Conservation (phyloP, 2,888 invertebrate genomes). For the Apocheima hispidaria region DNA sequence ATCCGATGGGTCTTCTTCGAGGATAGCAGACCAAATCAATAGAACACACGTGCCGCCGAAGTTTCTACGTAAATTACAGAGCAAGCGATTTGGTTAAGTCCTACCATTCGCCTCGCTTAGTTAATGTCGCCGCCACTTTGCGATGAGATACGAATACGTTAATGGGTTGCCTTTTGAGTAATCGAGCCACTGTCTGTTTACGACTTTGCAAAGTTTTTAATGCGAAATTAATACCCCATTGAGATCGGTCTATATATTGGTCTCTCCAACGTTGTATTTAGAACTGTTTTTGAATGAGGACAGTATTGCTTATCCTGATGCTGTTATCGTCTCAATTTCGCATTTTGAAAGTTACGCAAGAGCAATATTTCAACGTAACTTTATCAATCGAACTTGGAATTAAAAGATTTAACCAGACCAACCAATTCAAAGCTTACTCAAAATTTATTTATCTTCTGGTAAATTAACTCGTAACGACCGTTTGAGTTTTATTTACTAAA, state of each 20-base stretch:
- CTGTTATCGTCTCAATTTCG: conserved; percentile 21
- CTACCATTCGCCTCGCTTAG: conserved; percentile 52
- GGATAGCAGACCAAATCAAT: conserved; percentile 60
- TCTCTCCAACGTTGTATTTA: conserved; percentile 26
- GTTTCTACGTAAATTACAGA: conserved; percentile 61
- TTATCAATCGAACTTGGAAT: conserved; percentile 24
- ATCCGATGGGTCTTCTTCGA: conserved; percentile 26
- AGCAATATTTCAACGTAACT: conserved; percentile 27
- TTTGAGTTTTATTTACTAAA: neutral
- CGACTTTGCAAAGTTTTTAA: conserved; percentile 50
- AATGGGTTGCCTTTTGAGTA: conserved; percentile 60
- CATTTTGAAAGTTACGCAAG: conserved; percentile 21
- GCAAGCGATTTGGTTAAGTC: conserved; percentile 53
- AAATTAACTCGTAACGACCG: neutral
- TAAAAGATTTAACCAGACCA: conserved; percentile 13
- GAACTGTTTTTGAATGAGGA: conserved; percentile 5
- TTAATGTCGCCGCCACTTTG: conserved; percentile 60
- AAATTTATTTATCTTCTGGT: neutral
- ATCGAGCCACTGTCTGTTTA: conserved; percentile 43
- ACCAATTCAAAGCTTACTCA: neutral
- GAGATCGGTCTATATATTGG: neutral
- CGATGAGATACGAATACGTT: conserved; percentile 59
- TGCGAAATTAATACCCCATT: conserved; percentile 54
- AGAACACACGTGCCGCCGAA: conserved; percentile 64
- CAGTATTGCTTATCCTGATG: neutral